Base-by-base conservation (phyloP, 2,113 vertebrate species). In the Osmerus mordax region DNA sequence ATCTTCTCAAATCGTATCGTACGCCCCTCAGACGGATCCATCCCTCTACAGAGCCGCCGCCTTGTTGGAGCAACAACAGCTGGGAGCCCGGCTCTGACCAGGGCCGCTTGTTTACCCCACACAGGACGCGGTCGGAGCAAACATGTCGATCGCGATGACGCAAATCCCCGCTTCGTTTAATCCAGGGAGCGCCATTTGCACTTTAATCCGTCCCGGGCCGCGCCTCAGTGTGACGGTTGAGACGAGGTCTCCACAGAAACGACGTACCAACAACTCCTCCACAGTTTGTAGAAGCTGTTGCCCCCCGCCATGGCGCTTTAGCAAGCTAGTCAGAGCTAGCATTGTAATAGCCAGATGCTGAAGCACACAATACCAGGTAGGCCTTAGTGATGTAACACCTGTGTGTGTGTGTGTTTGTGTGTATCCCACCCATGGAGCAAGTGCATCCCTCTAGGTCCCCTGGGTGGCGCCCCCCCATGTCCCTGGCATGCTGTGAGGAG, bases 401-500 rank as follows among this genome's bases (percentile, higher is more conserved):
- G 14, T 47, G 36, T 9, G 32, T 59, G 56, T 59, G 18, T n/a
- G 58, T 60, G 4, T 60, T 3, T 60, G 58, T 21, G 58, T 60
- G 62, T 36, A n/a, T 41, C 62, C 62, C 6, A 41, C 36, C 36
- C 36, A 41, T 41, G 29, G 62, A n/a, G 36, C 15, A 2, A 15
- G 19, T 65, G 63, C n/a, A n/a, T 15, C n/a, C 62, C 62, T 6
- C 62, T 4, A 25, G n/a, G n/a, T 21, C 36, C 6, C 32, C 56
- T 63, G 66, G 69, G 14, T 16, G 51, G 2, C 16, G 0, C 64
- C 36, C 29, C 76, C 78, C 84, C 80, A 78, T 21, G 21, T 21
- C n/a, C n/a, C n/a, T n/a, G n/a, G n/a, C 21, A 21, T 21, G 75
- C 84, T 87, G 87, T 89, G 90, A 90, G 83, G 81, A 87, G 82